Base-by-base conservation (phyloP, 2,113 vertebrate genomes). In the Trichomycterus rosablanca region DNA sequence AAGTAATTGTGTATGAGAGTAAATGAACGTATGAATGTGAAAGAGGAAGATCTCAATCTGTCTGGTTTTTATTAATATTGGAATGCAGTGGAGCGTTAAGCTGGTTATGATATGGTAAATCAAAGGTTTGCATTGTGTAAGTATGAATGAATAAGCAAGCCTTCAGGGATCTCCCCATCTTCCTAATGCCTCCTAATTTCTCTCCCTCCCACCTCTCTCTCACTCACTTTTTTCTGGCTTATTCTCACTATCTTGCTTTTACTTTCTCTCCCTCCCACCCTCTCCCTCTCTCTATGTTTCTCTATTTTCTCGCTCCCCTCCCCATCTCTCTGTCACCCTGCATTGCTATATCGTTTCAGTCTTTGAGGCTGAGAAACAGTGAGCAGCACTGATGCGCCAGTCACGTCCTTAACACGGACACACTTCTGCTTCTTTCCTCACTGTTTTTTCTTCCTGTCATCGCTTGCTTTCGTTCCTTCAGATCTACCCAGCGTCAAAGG, bases 321-420 rank as follows among this genome's bases (percentile, higher is more conserved):
- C 57, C 53, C 48, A 32, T 64, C 26, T 44, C 49, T 62, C 18
- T 54, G 11, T 40, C 37, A n/a, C 37, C 2, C 45, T 51, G 44
- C 57, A 51, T 63, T 40, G 74, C 77, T 75, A 73, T 66, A 44
- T 81, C 80, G 35, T 77, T 78, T 81, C 70, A 80, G n/a, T n/a
- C 74, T 82, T 80, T 75, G 73, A 48, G 76, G 66, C 76, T 78
- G 68, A 78, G 76, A 74, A 86, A 77, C 53, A n/a, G 54, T 73
- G 65, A 65, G 69, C 57, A 68, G 68, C 70, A 70, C 67, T 68
- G 60, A 74, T 68, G 42, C 62, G 9, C 61, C 15, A 22, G 49
- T 72, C 69, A 77, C 24, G 49, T 28, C 74, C 75, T 71, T 71
- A 67, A 42, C 63, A 60, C 48, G 68, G 42, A 48, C 70, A 59